Base-by-base conservation (phyloP, 2,888 invertebrate species). In the Tryphoninae sp. region DNA sequence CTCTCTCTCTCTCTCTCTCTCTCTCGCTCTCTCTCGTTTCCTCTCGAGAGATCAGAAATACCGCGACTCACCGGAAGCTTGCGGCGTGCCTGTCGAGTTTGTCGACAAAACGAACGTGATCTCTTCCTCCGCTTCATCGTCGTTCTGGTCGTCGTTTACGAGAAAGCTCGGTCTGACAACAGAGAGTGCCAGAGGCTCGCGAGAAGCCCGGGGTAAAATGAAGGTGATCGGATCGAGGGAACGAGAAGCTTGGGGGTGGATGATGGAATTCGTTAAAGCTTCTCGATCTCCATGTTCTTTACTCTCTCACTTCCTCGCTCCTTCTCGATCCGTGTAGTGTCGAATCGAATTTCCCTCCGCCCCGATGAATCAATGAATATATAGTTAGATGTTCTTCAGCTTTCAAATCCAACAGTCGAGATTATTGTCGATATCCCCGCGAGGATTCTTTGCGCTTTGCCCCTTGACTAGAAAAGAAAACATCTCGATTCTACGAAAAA, bases 1-100 rank as follows among this genome's bases (percentile, higher is more conserved):
- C 19, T 68, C 62, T 19, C 65, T 73, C 76, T 23, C 68, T 69
- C 62, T 16, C 42, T 22, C 53, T 26, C 59, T 64, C 49, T 49
- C n/a, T 33, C 65, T 59, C 61, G 19, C 26, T 16, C 26, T 67
- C 59, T 64, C 71, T 81, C 71, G 68, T 77, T 71, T 67, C 33
- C 45, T 65, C 45, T 59, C 45, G 71, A 33, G 71, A 81, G 73
- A 81, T 81, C 81, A 64, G 77, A 77, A 62, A 59, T 62, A 26
- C 68, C 68, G 42, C 68, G 73, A 71, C 62, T 72, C 77, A 73
- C 73, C 77, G 81, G 77, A 81, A 81, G 72, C 53, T 73, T 51
- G 73, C 22, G 55, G 58, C 59, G 51, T 65, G 69, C 55, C 26
- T 73, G 80, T 80, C 69, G 76, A 72, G 76, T 68, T 77, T 77